Percentiles rank a stretch among this genome's conserved stretches.
Conservation (phyloP, 1,140 invertebrate genomes). For the Procambarus clarkii region DNA sequence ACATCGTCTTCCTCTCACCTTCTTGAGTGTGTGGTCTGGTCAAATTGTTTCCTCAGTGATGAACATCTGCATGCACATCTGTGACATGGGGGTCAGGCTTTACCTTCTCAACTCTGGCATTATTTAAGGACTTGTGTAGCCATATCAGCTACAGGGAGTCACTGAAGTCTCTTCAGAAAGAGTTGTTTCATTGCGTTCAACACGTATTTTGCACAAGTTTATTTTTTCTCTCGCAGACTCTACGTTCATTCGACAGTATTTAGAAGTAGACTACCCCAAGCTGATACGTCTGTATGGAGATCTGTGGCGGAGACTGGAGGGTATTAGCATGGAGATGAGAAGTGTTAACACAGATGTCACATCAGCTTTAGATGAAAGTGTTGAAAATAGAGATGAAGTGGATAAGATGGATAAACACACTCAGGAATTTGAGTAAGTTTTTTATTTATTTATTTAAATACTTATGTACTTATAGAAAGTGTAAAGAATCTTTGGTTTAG, state of each 20-base stretch:
- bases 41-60: too few relatives aligned
- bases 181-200: too few relatives aligned
- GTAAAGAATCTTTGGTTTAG: too few relatives aligned
- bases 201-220: background rate
- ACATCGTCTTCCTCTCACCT: too few relatives aligned
- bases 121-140: too few relatives aligned
- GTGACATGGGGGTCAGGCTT: too few relatives aligned
- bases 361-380: background rate
- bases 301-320: constrained; percentile 80
- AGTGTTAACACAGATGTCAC: background rate
- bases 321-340: constrained; percentile 59
- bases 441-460: background rate
- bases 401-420: background rate
- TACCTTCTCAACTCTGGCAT: background rate
- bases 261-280: constrained; percentile 93
- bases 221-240: constrained; percentile 76
- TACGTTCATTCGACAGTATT: constrained; percentile 86
- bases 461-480: background rate
- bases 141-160: too few relatives aligned
- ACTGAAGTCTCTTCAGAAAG: too few relatives aligned
- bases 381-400: background rate
- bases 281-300: constrained; percentile 84
- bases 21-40: too few relatives aligned
- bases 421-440: constrained; percentile 46
- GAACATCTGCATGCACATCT: background rate